Conservation (phyloP, 1,140 invertebrate genomes). For the Grapholita molesta region DNA sequence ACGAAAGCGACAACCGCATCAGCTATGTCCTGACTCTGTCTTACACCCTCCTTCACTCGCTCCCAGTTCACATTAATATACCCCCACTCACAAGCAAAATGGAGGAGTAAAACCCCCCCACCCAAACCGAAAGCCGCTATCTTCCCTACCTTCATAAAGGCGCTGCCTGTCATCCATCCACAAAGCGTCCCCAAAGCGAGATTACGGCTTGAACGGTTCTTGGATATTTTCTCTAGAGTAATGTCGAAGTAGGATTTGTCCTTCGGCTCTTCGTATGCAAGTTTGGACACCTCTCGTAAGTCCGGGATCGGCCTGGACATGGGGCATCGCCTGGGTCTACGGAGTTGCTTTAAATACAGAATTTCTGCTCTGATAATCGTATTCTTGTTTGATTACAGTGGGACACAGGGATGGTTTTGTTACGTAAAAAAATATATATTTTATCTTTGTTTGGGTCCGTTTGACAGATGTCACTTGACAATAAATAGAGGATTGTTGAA, state of each 20-base stretch:
- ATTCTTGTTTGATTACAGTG: background rate
- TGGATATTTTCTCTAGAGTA: conserved; percentile 26
- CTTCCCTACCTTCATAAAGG: conserved; percentile 90
- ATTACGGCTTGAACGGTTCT: conserved; percentile 41
- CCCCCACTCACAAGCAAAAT: conserved; percentile 92
- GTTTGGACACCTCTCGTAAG: background rate
- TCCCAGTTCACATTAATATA: conserved; percentile 95
- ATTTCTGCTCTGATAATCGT: background rate
- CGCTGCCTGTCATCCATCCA: conserved; percentile 52
- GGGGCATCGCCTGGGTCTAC: background rate
- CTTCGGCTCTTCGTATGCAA: background rate
- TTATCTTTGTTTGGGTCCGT: background rate
- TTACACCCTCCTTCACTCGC: conserved; percentile 85
- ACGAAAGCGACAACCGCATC: conserved; percentile 84
- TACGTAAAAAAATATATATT: background rate
- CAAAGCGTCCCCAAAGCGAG: conserved; percentile 44
- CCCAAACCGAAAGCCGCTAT: conserved; percentile 91
- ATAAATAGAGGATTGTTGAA: background rate
- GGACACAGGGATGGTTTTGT: background rate
- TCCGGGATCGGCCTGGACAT: conserved; percentile 11
- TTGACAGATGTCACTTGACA: background rate
- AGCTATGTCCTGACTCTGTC: conserved; percentile 85
- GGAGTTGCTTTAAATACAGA: background rate
- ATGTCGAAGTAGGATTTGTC: conserved; percentile 12
- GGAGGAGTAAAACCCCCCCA: conserved; percentile 91